phyloP scores from a whole-genome alignment of 2,797 vertebrate genomes.

The Pteronotus mesoamericanus region DNA sequence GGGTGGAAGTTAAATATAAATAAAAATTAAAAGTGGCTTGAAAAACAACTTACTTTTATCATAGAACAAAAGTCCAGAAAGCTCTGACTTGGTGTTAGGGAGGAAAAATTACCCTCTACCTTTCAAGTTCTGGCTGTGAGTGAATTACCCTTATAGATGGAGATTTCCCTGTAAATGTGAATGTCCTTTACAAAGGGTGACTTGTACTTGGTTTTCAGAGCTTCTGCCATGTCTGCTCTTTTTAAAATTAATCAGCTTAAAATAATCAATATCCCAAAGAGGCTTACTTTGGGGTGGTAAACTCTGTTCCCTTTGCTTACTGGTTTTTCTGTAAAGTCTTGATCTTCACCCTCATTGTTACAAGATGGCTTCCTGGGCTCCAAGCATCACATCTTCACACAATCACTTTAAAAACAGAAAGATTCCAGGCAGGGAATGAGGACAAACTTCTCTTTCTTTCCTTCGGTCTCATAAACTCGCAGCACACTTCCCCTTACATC shows the following conservation, averaged over 20 bases:
- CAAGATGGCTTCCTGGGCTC: background rate
- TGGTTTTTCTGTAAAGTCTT: slow-evolving; percentile 17
- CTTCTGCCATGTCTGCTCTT: background rate
- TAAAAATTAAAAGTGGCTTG: background rate
- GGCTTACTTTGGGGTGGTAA: background rate
- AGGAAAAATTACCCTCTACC: background rate
- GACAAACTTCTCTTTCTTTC: background rate
- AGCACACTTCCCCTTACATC: background rate
- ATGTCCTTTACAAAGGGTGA: background rate
- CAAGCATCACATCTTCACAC: background rate
- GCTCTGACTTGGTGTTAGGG: background rate
- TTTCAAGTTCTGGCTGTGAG: background rate
- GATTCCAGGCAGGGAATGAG: background rate
- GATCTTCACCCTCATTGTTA: background rate
- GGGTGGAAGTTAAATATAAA: background rate
- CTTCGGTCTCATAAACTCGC: slow-evolving; percentile 40
- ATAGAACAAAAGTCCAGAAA: background rate
- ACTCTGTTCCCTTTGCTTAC: background rate
- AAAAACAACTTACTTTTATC: background rate
- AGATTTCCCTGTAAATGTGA: background rate
- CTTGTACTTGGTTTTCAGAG: background rate
- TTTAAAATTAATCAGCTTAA: background rate
- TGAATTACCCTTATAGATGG: background rate
- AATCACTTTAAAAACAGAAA: background rate
- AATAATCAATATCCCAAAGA: background rate